Conservation (phyloP, 2,113 vertebrate species). For the Etheostoma spectabile region DNA sequence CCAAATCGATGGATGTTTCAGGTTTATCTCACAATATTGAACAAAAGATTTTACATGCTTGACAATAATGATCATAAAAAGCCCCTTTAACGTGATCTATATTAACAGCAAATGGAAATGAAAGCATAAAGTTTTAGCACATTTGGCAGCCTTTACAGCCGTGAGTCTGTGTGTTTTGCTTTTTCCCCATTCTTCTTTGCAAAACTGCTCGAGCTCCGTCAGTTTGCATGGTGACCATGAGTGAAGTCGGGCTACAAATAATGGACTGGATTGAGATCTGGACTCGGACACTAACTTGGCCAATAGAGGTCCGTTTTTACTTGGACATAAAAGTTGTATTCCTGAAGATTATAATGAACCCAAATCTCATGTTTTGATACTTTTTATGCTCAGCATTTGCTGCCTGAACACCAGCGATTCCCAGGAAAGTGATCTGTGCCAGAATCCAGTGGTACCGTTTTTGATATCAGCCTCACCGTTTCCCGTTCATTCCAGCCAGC, state of each 20-base stretch:
- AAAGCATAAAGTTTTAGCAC: no score
- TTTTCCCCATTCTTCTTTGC: no score
- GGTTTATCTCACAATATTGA: not conserved
- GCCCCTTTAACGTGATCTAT: not conserved
- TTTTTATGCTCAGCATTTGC: not conserved
- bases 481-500: no score
- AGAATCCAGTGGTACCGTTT: no score
- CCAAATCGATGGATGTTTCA: not conserved
- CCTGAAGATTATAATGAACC: not conserved
- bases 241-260: constrained; percentile 1
- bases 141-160: not conserved
- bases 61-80: not conserved
- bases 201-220: not conserved
- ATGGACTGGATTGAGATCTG: not conserved
- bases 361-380: not conserved
- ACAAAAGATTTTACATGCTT: not conserved
- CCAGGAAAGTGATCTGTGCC: no score
- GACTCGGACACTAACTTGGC: not conserved
- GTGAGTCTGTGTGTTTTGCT: not conserved
- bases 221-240: not conserved
- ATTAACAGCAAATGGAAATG: no score
- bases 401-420: no score
- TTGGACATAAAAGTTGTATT: not conserved
- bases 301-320: not conserved
- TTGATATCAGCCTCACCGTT: no score